Evolutionary conservation across 2,797 vertebrate species (phyloP).

Genomic region (Eospalax fontanierii): DNA sequence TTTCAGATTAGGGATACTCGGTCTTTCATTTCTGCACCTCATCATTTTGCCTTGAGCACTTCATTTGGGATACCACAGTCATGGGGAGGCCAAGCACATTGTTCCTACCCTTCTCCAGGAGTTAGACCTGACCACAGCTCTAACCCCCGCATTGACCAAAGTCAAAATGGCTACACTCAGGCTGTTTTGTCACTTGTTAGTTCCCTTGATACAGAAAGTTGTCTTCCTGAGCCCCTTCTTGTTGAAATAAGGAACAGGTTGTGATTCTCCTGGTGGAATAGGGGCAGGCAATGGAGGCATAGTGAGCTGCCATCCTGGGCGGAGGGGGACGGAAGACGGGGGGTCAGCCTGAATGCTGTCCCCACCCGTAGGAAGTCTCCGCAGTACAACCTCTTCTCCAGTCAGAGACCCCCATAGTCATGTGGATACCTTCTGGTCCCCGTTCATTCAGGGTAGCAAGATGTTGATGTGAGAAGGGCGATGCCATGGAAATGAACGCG

Average conservation of each 20-base stretch:
- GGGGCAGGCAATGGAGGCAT: neutral
- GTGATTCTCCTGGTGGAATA: neutral
- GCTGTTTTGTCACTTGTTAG: neutral
- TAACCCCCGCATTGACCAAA: neutral
- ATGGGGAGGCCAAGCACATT: neutral
- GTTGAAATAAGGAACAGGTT: constrained; percentile 16
- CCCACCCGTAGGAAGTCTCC: neutral
- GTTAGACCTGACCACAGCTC: neutral
- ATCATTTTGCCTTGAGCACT: neutral
- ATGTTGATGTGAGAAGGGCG: neutral
- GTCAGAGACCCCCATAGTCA: neutral
- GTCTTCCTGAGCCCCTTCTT: neutral
- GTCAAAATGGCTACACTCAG: neutral
- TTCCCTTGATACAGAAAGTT: constrained; percentile 2
- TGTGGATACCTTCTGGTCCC: neutral
- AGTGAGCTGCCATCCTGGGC: neutral
- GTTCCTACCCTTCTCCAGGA: neutral
- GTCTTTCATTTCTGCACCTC: neutral
- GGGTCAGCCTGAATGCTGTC: neutral
- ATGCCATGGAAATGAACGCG: neutral
- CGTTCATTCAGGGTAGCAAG: neutral
- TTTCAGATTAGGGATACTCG: neutral
- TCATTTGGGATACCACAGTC: neutral
- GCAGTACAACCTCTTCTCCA: neutral
- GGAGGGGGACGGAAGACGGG: too few relatives aligned